Evolutionary conservation across 2,797 vertebrate genomes (phyloP), one percentile per base, ranked within the genome.

Genomic region (Pteropus rufus): DNA sequence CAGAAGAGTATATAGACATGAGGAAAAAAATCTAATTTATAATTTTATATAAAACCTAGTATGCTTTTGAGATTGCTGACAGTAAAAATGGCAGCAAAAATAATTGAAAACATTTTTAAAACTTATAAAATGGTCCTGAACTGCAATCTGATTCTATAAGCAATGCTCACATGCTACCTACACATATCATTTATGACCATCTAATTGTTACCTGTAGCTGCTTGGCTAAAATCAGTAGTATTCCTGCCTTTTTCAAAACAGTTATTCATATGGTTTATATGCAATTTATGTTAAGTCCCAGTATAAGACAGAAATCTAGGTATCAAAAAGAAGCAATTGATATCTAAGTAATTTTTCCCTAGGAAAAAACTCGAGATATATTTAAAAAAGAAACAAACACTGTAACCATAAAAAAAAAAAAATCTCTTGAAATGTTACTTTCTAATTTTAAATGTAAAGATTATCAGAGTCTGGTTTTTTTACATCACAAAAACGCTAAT

Each of bases 201-300:
- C 58, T 84, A 76, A 89, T 16, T 89, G 39, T 91, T 89, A 87
- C 34, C 64, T 82, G 8, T 31, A 90, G 56, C n/a, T 81, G 12
- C 19, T 10, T 54, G 41, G 49, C 44, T 95, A 89, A 92, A 82
- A 90, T 94, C 67, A 91, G 29, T 76, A 89, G 86, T 39, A 95
- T 82, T 91, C 49, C 72, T 94, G n/a, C 16, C 70, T 94, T 67
- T n/a, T 73, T 96, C 52, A 82, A 89, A 89, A 93, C 41, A 82
- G 54, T 86, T 89, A 95, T 67, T 94, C 89, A 89, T 60, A 86
- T 41, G 29, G 91, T 49, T 93, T 93, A 70, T 41, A 75, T 23
- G 21, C 34, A 92, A 95, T 84, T 84, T 91, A 73, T 52, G 15
- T 67, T 67, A 89, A 91, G 67, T 85, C 64, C 26, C 54, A 85